Evolutionary conservation across 2,113 vertebrate genomes (phyloP), one percentile per base, ranked within the genome.

Genomic region (Nibea coibor): DNA sequence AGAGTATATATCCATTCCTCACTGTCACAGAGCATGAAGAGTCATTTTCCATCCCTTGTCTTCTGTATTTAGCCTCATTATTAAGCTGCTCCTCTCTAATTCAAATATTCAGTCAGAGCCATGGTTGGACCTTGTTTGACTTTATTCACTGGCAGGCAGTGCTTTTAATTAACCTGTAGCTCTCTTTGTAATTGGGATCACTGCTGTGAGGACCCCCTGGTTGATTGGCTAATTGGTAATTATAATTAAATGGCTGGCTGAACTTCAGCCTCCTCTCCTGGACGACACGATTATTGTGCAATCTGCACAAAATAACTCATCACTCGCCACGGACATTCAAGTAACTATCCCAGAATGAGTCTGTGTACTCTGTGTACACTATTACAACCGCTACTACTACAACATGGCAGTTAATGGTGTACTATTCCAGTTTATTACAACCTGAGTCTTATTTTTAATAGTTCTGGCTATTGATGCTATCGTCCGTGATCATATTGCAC

Each of bases 201-300:
- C 26, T 69, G 47, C 68, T 73, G 35, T 80, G 68, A 86, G 67
- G 76, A 63, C 62, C 81, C 81, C 26, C 73, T 78, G 68, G 87
- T 78, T 82, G 74, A 85, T 62, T 59, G 45, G 64, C 80, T 93
- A 88, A 93, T 93, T 90, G 86, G 85, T 85, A 72, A 91, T 94
- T 90, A 90, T 88, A 91, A 88, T 92, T 65, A 79, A 73, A 90
- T 80, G 82, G 82, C 66, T 84, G 85, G 70, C 24, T 90, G 76
- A 64, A 73, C 83, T 73, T 85, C 47, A 67, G 24, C 54, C 54
- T 65, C 16, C 45, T 64, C 35, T 45, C 71, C 65, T 66, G 75
- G 48, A 80, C 39, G 72, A 71, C 65, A 31, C 2, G 22, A 15
- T 73, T 47, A 57, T 73, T 77, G 45, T 74, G n/a, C 20, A 84